Conservation (phyloP, 2,797 vertebrate genomes). For the Tinamus major region DNA sequence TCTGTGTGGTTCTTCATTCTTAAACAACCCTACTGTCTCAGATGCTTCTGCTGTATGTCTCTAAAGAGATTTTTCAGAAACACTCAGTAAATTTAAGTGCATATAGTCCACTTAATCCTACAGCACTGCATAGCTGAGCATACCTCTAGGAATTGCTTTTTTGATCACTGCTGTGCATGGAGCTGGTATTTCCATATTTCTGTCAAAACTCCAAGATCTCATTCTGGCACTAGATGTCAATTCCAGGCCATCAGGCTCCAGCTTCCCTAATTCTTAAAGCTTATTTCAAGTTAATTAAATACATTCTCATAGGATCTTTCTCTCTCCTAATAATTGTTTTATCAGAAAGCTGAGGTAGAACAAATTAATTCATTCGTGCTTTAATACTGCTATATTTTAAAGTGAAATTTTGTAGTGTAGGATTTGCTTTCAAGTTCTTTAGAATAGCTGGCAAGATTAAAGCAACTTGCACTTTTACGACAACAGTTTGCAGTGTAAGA, state of each 20-base stretch:
- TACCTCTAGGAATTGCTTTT: neutral
- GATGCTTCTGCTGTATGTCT: neutral
- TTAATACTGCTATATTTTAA: neutral
- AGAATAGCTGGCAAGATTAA: neutral
- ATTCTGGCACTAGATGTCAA: neutral
- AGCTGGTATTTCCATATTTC: neutral
- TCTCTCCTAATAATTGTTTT: neutral
- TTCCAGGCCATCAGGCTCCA: neutral
- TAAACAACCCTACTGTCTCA: neutral
- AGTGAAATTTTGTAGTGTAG: neutral
- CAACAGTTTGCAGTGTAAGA: neutral
- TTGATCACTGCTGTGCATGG: neutral
- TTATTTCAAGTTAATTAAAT: neutral
- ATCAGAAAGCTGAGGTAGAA: neutral
- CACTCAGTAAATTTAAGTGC: neutral
- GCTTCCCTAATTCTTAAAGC: neutral
- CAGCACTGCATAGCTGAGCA: neutral
- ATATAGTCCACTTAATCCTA: neutral
- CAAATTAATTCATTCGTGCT: neutral
- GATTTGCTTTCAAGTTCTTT: neutral
- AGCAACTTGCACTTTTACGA: neutral
- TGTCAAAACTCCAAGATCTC: neutral
- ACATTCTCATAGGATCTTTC: neutral
- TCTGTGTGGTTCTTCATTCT: neutral
- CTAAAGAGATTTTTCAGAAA: neutral